These are phyloP conservation scores for Vulpes lagopus DNA, from an alignment of 2,113 vertebrate species.

Conservation along the genomic window DNA sequence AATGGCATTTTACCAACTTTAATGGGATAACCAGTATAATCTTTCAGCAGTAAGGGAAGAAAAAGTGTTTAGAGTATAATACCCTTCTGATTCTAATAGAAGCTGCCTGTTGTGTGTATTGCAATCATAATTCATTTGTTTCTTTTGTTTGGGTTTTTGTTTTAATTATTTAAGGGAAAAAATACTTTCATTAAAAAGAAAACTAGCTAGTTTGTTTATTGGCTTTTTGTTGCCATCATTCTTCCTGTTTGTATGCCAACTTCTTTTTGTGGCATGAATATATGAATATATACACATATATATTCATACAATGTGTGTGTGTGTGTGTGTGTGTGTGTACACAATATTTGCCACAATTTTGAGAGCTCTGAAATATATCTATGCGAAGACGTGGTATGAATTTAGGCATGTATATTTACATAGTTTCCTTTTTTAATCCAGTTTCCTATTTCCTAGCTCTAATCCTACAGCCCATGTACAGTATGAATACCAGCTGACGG, in stretches of 20 bases:
- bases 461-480: conserved; percentile 58
- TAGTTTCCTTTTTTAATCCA: conserved; percentile 82
- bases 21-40: conserved; percentile 99
- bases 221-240: conserved; percentile 82
- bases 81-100: conserved; percentile 94
- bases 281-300: background rate
- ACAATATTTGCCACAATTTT: conserved; percentile 86
- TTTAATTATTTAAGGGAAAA: conserved; percentile 88
- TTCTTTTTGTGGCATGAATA: conserved; percentile 83
- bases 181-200: conserved; percentile 78
- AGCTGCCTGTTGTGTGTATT: conserved; percentile 89
- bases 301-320: background rate
- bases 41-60: conserved; percentile 97
- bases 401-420: conserved; percentile 80
- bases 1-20: conserved; percentile 99
- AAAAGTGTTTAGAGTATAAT: conserved; percentile 98
- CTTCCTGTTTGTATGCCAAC: conserved; percentile 86
- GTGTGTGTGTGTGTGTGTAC: conserved; percentile 65
- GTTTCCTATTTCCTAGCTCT: conserved; percentile 78
- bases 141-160: conserved; percentile 88
- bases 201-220: conserved; percentile 86
- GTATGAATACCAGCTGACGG: conserved; percentile 63
- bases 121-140: conserved; percentile 91
- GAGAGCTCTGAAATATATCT: conserved; percentile 79
- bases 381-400: conserved; percentile 81